Base-by-base conservation (phyloP, 2,888 invertebrate species). In the Notodonta ziczac region DNA sequence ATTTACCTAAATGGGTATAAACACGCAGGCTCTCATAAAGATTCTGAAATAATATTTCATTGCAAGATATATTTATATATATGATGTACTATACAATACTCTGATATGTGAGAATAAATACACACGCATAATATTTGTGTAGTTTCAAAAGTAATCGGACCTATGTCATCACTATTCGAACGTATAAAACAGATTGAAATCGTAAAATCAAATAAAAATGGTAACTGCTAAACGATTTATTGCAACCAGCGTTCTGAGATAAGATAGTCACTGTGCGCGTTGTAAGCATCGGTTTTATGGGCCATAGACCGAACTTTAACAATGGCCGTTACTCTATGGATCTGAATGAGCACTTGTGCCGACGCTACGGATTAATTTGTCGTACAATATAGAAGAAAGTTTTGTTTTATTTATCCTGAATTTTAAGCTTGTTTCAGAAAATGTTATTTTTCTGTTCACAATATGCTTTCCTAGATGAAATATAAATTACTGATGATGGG, bases 271-370 rank as follows among this genome's bases (percentile, higher is more conserved):
- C 67, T 60, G 59, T 69, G 60, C 62, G 73, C 72, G 64, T 70
- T 60, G 65, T 70, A 63, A 76, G 70, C 72, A 69, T 61, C 48
- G 74, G 64, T 78, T 82, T 82, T 77, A 84, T 79, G 71, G 71
- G 69, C 75, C 64, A 73, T 77, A 77, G 70, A 71, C 77, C 52
- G 64, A 73, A 73, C 65, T 77, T 80, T 77, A 67, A 76, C 78
- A 78, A 72, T 76, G 62, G 67, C 67, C 63, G 73, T 82, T 74
- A 78, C 74, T 76, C 64, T 48, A 70, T 71, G 39, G 46, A 57
- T 54, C 61, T 58, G 56, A 75, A 73, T 64, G 65, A 62, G 60
- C 65, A 35, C 59, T 65, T 66, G 71, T 72, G 69, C 65, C 60
- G 56, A 56, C 50, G 51, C 35, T 56, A 62, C 32, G 50, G 66